Evolutionary conservation across 2,888 invertebrate species (phyloP), one percentile per base, ranked within the genome.

Genomic region (Orthosia incerta): DNA sequence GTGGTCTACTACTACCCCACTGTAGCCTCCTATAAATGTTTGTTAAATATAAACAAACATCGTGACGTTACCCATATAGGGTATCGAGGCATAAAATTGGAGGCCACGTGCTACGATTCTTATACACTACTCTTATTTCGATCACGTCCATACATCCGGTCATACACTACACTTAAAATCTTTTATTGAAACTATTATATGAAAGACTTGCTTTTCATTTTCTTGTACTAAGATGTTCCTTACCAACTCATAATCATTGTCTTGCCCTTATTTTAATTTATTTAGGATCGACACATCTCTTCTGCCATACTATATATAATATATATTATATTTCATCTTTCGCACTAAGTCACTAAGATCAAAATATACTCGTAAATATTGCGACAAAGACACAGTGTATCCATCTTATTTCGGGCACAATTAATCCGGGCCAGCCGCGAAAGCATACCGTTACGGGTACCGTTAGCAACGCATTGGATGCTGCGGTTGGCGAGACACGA

Each of bases 331-430:
- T n/a, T 18, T 26, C 7, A 26, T 26, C 16, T 23, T 16, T 26
- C 56, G 16, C 9, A 20, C 4, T 18, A 13, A n/a, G n/a, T n/a
- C n/a, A n/a, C n/a, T n/a, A n/a, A 59, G 2, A 59, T 23, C 23
- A 60, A 55, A 50, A 46, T 5, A 15, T 45, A n/a, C 46, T 62
- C 23, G 4, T 46, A 65, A 18, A 75, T 39, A 45, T n/a, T 16
- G 55, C 20, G 53, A 67, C 62, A 77, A 31, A 62, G 61, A 65
- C 57, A 59, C 18, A 56, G 31, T 57, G 18, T 51, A 72, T 70
- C 59, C 59, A 53, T 70, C 81, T 83, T 85, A 82, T 85, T 91
- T 90, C 82, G 89, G 89, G 81, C 82, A 86, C 89, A 88, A 91
- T 90, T 89, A 90, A 90, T 88, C 86, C 83, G 87, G 74, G 77